Percentiles rank a stretch among this genome's conserved stretches.
These are phyloP conservation scores for Caenorhabditis panamensis DNA, from an alignment of 2,888 invertebrate species.

Conservation along the genomic window DNA sequence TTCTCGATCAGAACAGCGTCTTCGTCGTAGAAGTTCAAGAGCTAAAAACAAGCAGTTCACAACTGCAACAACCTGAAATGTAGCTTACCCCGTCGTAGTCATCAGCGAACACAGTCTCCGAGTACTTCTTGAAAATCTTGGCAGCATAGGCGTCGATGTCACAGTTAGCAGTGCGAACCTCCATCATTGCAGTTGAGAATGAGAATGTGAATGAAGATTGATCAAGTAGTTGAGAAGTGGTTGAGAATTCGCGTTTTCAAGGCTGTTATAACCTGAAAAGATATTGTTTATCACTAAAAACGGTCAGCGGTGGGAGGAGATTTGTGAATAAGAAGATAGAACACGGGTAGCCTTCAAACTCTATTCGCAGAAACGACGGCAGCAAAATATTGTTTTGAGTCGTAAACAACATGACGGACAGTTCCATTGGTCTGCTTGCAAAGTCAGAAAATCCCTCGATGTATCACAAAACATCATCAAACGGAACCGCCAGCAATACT, in stretches of 20 bases:
- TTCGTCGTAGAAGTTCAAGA: slow-evolving; percentile 56
- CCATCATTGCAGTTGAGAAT: slow-evolving; percentile 18
- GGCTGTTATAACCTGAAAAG: slow-evolving; percentile 44
- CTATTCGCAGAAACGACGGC: background rate
- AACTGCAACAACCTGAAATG: too few relatives aligned
- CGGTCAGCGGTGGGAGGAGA: slow-evolving; percentile 7
- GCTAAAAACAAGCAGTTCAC: slow-evolving; percentile 9
- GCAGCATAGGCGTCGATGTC: slow-evolving; percentile 41
- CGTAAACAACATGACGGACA: slow-evolving; percentile 5
- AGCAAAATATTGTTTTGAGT: background rate
- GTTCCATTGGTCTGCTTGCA: too few relatives aligned
- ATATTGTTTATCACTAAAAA: slow-evolving; percentile 51
- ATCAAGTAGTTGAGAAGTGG: too few relatives aligned
- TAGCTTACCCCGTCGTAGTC: slow-evolving; percentile 41
- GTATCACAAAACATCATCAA: background rate
- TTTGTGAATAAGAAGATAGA: slow-evolving; percentile 5
- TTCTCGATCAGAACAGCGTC: slow-evolving; percentile 56
- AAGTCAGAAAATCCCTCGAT: background rate
- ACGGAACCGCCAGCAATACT: background rate
- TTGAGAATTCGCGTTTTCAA: slow-evolving; percentile 34
- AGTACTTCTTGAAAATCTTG: slow-evolving; percentile 50
- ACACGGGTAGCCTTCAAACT: slow-evolving; percentile 28
- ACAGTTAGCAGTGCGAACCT: slow-evolving; percentile 32
- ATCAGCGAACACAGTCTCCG: slow-evolving; percentile 55
- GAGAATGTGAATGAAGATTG: background rate